Evolutionary conservation across 2,888 invertebrate species (phyloP), one percentile per base, ranked within the genome.

Genomic region (Alviniconcha strummeri): DNA sequence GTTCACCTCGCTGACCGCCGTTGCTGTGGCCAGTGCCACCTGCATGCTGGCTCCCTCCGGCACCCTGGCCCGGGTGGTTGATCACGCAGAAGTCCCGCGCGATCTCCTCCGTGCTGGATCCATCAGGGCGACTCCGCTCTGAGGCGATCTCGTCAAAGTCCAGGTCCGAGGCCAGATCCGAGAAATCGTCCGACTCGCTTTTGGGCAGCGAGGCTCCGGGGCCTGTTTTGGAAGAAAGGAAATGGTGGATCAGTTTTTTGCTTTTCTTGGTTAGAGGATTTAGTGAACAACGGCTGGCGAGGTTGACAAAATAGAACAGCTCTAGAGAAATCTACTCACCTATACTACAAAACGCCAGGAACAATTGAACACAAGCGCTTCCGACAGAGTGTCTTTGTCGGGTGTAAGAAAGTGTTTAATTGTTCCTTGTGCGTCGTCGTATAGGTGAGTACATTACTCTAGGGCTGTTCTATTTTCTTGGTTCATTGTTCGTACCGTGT

Each of bases 161-260:
- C 17, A 91, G 88, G 77, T 92, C 92, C 0, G 91, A 91, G 5
- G 88, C 85, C 52, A 89, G 85, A 79, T 91, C 91, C 5, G 92
- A 92, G 80, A 89, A 89, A 64, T 92, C 92, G 81, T 92, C 92
- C 0, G 92, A 91, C 80, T 92, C 92, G 85, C 92, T 92, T 76
- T 89, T 88, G 9, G 91, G 89, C 75, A 85, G n/a, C 5, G 76
- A 83, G 11, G 86, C 86, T 11, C 87, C 86, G 1, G 87, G 86
- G 60, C 88, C 88, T 88, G 86, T 60, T 84, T 83, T 8, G 52
- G 36, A 56, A 69, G 69, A 69, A 69, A 69, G n/a, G 15, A 64
- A 64, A 64, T 64, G 64, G 15, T 64, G 15, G 15, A 13, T 64
- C 36, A 36, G 36, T 36, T 36, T 36, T 36, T 36, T 36, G 36